Conservation (phyloP, 2,113 vertebrate species). For the Channa argus region DNA sequence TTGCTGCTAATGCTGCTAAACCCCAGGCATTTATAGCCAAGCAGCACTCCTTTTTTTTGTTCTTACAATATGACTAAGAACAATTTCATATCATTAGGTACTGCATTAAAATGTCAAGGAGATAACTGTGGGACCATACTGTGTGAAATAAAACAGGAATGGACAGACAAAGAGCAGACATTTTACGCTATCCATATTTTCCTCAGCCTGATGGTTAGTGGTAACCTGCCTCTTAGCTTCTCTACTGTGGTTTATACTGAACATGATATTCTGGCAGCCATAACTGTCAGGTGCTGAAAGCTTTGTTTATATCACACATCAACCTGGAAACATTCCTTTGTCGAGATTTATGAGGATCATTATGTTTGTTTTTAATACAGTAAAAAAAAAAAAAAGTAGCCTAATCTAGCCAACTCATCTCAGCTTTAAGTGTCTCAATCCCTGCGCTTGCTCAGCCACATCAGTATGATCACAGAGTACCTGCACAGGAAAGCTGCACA, state of each 20-base stretch:
- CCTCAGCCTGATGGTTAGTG: conserved; percentile 39
- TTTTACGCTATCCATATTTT: conserved; percentile 14
- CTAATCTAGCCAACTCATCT: conserved; percentile 69
- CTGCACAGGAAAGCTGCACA: conserved; percentile 63
- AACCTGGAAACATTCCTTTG: conserved; percentile 65
- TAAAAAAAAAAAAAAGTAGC: conserved; percentile 18
- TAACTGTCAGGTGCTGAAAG: conserved; percentile 76
- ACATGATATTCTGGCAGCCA: conserved; percentile 74
- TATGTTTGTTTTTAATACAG: conserved; percentile 71
- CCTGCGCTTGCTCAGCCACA: conserved; percentile 57
- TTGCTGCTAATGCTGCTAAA: conserved; percentile 15
- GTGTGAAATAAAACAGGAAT: neutral
- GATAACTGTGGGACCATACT: neutral
- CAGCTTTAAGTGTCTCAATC: conserved; percentile 67
- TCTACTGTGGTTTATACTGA: conserved; percentile 70
- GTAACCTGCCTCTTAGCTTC: conserved; percentile 60
- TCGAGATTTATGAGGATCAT: conserved; percentile 75
- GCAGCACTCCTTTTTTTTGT: conserved; percentile 28
- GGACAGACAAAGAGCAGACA: conserved; percentile 18
- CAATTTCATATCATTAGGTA: no score
- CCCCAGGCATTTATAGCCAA: conserved; percentile 27
- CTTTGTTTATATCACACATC: conserved; percentile 77
- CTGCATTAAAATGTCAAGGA: conserved; percentile 13
- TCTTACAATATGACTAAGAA: no score
- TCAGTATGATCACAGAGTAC: conserved; percentile 65